Conservation (phyloP, 1,140 invertebrate genomes). For the Drosophila ogumai region DNA sequence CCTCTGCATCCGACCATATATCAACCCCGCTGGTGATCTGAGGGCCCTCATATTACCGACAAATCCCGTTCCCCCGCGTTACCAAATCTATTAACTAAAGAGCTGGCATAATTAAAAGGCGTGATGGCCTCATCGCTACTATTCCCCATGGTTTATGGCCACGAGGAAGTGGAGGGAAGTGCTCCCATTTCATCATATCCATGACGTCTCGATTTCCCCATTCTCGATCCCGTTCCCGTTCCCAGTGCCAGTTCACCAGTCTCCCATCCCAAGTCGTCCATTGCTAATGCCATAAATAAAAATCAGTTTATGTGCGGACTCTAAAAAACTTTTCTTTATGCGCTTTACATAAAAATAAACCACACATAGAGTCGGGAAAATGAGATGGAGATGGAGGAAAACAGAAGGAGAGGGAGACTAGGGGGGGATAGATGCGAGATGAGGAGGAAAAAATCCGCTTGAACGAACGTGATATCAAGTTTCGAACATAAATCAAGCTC, state of each 20-base stretch:
- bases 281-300: slow-evolving; percentile 71
- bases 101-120: slow-evolving; percentile 80
- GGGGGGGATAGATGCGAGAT: slow-evolving; percentile 17
- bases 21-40: slow-evolving; percentile 6
- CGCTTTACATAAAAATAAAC: slow-evolving; percentile 81
- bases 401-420: background rate
- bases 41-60: slow-evolving; percentile 47
- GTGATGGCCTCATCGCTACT: slow-evolving; percentile 62
- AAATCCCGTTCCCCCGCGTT: slow-evolving; percentile 55
- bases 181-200: slow-evolving; percentile 74
- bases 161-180: slow-evolving; percentile 30
- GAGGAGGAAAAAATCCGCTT: slow-evolving; percentile 62
- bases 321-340: slow-evolving; percentile 81
- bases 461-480: slow-evolving; percentile 79
- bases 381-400: slow-evolving; percentile 24
- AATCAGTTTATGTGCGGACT: slow-evolving; percentile 80
- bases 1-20: slow-evolving; percentile 53
- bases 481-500: slow-evolving; percentile 80
- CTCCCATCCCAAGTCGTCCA: slow-evolving; percentile 42
- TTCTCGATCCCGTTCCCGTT: slow-evolving; percentile 26
- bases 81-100: slow-evolving; percentile 81
- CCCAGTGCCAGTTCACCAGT: slow-evolving; percentile 22
- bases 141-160: slow-evolving; percentile 18
- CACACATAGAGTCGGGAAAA: slow-evolving; percentile 51
- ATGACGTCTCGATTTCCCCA: slow-evolving; percentile 75